Conservation (phyloP, 2,888 invertebrate species). For the Biston stratarius region DNA sequence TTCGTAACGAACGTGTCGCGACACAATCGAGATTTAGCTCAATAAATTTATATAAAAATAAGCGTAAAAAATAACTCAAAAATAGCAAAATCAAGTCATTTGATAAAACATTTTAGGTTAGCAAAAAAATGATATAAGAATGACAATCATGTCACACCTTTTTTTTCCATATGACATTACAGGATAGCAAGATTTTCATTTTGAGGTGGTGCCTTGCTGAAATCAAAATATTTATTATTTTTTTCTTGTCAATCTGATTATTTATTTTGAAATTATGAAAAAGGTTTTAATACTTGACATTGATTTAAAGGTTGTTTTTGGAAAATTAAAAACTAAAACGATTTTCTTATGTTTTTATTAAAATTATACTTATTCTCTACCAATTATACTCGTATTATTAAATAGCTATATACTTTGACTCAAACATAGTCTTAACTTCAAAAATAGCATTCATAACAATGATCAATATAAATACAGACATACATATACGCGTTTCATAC, state of each 20-base stretch:
- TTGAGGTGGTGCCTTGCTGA: constrained; percentile 74
- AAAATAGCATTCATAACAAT: not conserved
- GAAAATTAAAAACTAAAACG: constrained; percentile 16
- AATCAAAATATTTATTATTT: constrained; percentile 67
- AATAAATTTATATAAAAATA: constrained; percentile 82
- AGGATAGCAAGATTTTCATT: constrained; percentile 83
- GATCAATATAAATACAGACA: constrained; percentile 12
- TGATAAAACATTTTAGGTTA: constrained; percentile 87
- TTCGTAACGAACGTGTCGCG: constrained; percentile 67
- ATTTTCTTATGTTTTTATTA: constrained; percentile 35
- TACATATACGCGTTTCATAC: constrained; percentile 2
- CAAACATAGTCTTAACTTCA: not conserved
- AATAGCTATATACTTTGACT: not conserved
- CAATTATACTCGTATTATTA: not conserved
- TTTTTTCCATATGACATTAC: constrained; percentile 85
- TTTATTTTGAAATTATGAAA: not conserved
- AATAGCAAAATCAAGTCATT: constrained; percentile 84
- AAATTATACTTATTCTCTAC: not conserved
- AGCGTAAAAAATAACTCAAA: constrained; percentile 80
- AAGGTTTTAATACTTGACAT: constrained; percentile 2
- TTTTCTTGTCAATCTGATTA: constrained; percentile 32
- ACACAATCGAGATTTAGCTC: constrained; percentile 83
- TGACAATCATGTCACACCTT: constrained; percentile 86
- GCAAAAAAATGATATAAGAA: constrained; percentile 84
- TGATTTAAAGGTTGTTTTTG: not conserved